Conservation (phyloP, 2,888 invertebrate species). For the Carabus problematicus region DNA sequence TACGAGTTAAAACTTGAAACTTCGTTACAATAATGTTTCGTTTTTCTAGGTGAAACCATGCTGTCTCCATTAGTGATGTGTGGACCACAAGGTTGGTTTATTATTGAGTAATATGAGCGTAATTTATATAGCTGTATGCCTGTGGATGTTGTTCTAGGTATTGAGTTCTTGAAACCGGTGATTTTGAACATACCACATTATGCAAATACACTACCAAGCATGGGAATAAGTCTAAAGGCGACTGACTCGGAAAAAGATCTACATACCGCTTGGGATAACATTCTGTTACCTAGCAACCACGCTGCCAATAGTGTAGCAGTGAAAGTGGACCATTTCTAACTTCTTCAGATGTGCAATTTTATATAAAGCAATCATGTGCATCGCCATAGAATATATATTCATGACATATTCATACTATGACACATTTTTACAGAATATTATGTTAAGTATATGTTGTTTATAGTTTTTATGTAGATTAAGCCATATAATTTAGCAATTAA, state of each 20-base stretch:
- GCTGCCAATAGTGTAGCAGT: constrained; percentile 89
- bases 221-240: constrained; percentile 79
- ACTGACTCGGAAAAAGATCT: constrained; percentile 84
- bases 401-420: too few species aligned
- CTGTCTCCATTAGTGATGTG: constrained; percentile 95
- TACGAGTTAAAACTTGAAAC: constrained; percentile 43
- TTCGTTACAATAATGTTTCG: constrained; percentile 40
- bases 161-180: constrained; percentile 87
- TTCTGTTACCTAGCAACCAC: constrained; percentile 81
- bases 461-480: too few species aligned
- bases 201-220: constrained; percentile 77
- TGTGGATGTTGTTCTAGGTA: constrained; percentile 58
- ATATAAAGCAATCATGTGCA: constrained; percentile 11
- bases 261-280: constrained; percentile 86
- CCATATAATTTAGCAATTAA: background rate
- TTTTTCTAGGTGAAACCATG: constrained; percentile 84
- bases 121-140: constrained; percentile 46
- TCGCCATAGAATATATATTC: too few species aligned
- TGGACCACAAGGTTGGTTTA: constrained; percentile 90
- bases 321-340: constrained; percentile 88
- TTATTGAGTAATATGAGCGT: constrained; percentile 59
- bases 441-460: too few species aligned
- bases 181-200: constrained; percentile 90
- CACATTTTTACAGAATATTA: too few species aligned
- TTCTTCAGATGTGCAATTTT: constrained; percentile 25